Percentiles rank a stretch among this genome's conserved stretches.
Conservation (phyloP, 2,888 invertebrate species). For the Camponotus fellah region DNA sequence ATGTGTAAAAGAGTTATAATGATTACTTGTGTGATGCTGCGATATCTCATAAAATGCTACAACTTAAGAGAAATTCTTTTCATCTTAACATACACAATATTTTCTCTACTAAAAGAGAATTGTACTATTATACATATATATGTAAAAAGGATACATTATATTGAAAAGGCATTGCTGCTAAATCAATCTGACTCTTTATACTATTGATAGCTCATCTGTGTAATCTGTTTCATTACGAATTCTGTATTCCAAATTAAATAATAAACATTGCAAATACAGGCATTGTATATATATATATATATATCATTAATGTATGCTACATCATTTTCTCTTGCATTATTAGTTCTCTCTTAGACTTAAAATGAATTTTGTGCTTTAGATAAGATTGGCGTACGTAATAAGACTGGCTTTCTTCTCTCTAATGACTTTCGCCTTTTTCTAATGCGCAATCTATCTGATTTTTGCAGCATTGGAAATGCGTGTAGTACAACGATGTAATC, state of each 20-base stretch:
- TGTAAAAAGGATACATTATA: not conserved
- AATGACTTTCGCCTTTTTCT: not conserved
- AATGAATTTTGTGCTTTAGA: slow-evolving; percentile 23
- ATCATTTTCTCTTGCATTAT: not conserved
- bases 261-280: not conserved
- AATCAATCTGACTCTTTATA: not conserved
- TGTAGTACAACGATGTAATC: slow-evolving; percentile 19
- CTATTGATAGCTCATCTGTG: not conserved
- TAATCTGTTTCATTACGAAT: not conserved
- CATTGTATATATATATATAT: not conserved
- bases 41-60: slow-evolving; percentile 28
- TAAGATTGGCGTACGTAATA: slow-evolving; percentile 28
- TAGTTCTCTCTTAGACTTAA: not conserved
- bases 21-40: slow-evolving; percentile 37
- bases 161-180: not conserved
- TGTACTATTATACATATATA: not conserved
- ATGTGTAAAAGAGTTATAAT: slow-evolving; percentile 27
- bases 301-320: not conserved
- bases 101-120: not conserved
- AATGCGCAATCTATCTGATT: slow-evolving; percentile 2
- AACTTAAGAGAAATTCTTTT: slow-evolving; percentile 8
- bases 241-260: slow-evolving; percentile 14
- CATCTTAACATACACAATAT: not conserved
- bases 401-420: not conserved
- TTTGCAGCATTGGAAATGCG: slow-evolving; percentile 2